Evolutionary conservation across 2,797 vertebrate genomes (phyloP), one percentile per base, ranked within the genome.

Genomic region (Acanthurus lineatus): DNA sequence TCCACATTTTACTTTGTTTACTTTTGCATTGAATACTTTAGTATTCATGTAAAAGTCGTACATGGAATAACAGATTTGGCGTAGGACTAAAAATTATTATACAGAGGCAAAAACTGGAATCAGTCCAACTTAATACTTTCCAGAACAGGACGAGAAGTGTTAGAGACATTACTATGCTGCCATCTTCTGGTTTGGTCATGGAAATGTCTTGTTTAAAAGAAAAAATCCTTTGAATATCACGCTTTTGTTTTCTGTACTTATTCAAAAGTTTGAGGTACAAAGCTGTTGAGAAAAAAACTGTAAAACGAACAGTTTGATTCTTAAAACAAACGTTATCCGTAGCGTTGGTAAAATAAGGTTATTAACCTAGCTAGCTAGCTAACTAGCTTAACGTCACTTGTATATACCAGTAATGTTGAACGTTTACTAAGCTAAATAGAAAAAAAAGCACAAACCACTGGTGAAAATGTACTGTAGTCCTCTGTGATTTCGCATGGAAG

Each of bases 391-490:
- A n/a, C 25, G 25, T 25, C 25, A 25, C 25, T 25, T 25, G 25
- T 25, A 25, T 25, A 25, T n/a, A 25, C 25, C 25, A 25, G 25
- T 25, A 2, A 25, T 25, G 25, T 25, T 19, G 3, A 6, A 17
- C 1, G 32, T 32, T 60, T 20, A n/a, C n/a, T n/a, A n/a, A n/a
- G n/a, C n/a, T n/a, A n/a, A n/a, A n/a, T n/a, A n/a, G n/a, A n/a
- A n/a, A n/a, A n/a, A n/a, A 40, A 0, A 6, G 2, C 6, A 77
- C 71, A 16, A 47, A 86, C 79, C 76, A 73, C 63, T 22, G 1
- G 6, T 1, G 17, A 20, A 47, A 9, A 14, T 6, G 6, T 0
- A 17, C 0, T 10, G 14, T 63, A 20, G 45, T 54, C 12, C 8
- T 54, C 22, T 14, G 8, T 2, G 19, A 1, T 19, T 28, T 16